Base-by-base conservation (phyloP, 2,113 vertebrate genomes). In the Mirounga angustirostris region DNA sequence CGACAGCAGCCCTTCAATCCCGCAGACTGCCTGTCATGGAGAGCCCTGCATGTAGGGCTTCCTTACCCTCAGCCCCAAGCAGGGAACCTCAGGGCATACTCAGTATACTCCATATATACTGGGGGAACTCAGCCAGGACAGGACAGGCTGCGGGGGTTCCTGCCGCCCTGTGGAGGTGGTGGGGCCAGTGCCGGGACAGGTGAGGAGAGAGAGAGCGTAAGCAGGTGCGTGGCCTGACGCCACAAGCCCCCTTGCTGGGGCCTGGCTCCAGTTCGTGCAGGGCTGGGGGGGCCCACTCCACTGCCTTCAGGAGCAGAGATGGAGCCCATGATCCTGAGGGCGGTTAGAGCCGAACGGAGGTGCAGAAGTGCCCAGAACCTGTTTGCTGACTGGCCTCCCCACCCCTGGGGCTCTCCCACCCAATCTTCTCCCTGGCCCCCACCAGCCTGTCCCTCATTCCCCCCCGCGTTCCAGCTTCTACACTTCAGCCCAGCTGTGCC, bases 201-300 rank as follows among this genome's bases (percentile, higher is more conserved):
- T 2, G 0, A 12, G 19, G 22, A 36, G 5, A 43, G 5, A 43
- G 26, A 40, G 11, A 12, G 63, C 30, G 1, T 58, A 58, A 58
- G 56, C 56, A 58, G 56, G 56, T 58, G 56, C 52, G 2, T 54
- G 46, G 10, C 36, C 7, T 16, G 36, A 14, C 3, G 1, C 59
- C 7, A 9, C 0, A 0, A 18, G 30, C 21, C 14, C 14, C 63
- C 30, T 10, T 43, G n/a, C 2, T 22, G 82, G n/a, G 33, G n/a
- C 54, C 78, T 33, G 52, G 10, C 33, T 52, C 26, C 22, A 30
- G 59, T 21, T 12, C 0, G 5, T 2, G 6, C 69, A 26, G 67
- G 21, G 33, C 26, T 14, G 22, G 81, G n/a, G 30, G 18, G 52
- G 76, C 52, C 1, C 12, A 1, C 15, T 8, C 15, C 2, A 13